Base-by-base conservation (phyloP, 2,888 invertebrate genomes). In the Catonia carolina region DNA sequence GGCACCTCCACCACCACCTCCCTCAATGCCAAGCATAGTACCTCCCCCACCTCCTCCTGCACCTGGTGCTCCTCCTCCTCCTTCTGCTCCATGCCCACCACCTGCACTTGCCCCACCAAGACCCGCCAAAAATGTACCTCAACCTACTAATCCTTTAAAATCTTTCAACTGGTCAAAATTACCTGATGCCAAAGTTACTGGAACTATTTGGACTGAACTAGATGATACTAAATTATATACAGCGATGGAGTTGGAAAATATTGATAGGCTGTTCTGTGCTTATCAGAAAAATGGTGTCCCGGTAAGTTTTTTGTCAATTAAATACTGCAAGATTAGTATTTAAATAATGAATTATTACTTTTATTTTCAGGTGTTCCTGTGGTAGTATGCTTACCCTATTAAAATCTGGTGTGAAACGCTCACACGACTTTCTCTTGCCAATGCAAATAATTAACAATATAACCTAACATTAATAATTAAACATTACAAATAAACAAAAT, bases 101-200 rank as follows among this genome's bases (percentile, higher is more conserved):
- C 62, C 64, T 22, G 63, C 66, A 2, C 65, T 67, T 0, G 67
- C 69, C 1, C 66, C 67, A 0, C 68, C 66, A 36, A 63, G 64
- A 15, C 64, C 66, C 12, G 66, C 66, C 72, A 94, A 92, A 74
- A 90, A 94, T 73, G 89, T 94, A 57, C 98, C 98, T 10, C 89
- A 90, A 66, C 91, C 97, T 0, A 83, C 89, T 4, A 91, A 91
- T 72, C 92, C 95, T 0, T 75, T 98, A 54, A 97, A 97, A 73
- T 93, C 94, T 54, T 93, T 98, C 77, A 98, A 98, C 76, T 98
- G 98, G 98, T 89, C 91, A 52, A 96, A 93, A 71, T 77, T 96
- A 59, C 92, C 95, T 0, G 94, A 95, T 65, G 82, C 86, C 37
- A 93, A 94, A 70, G 77, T 97, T 1, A 85, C 85, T 64, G 96